phyloP scores from a whole-genome alignment of 1,140 invertebrate genomes.

The Ridgeia piscesae region DNA sequence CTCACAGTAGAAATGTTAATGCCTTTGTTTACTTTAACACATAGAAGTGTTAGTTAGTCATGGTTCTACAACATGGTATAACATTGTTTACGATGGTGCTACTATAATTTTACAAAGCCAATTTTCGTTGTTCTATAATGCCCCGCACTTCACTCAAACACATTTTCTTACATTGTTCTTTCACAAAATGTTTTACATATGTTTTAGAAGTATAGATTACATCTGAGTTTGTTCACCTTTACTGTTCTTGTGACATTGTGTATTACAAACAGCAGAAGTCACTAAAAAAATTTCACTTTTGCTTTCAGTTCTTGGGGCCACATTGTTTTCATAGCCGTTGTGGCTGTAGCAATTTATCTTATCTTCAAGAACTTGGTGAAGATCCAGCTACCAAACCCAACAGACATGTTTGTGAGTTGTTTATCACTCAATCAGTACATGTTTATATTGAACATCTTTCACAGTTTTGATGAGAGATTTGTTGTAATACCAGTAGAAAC shows the following conservation, averaged over 20 bases:
- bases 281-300: neutral
- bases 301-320: constrained; percentile 21
- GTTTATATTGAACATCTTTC: neutral
- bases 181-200: no score
- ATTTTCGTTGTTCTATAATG: no score
- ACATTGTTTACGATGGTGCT: no score
- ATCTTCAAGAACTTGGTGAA: constrained; percentile 65
- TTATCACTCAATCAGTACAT: neutral
- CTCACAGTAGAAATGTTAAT: no score
- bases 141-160: no score
- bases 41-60: no score
- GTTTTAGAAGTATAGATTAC: no score
- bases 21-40: no score
- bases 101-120: no score
- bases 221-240: no score
- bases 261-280: neutral
- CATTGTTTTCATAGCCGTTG: constrained; percentile 53
- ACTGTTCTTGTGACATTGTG: neutral
- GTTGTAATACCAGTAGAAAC: neutral
- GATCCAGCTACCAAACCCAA: constrained; percentile 36
- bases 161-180: no score
- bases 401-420: constrained; percentile 42
- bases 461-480: neutral
- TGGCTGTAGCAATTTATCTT: constrained; percentile 69
- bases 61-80: no score